Conservation (phyloP, 1,140 invertebrate species). For the Penaeus chinensis region DNA sequence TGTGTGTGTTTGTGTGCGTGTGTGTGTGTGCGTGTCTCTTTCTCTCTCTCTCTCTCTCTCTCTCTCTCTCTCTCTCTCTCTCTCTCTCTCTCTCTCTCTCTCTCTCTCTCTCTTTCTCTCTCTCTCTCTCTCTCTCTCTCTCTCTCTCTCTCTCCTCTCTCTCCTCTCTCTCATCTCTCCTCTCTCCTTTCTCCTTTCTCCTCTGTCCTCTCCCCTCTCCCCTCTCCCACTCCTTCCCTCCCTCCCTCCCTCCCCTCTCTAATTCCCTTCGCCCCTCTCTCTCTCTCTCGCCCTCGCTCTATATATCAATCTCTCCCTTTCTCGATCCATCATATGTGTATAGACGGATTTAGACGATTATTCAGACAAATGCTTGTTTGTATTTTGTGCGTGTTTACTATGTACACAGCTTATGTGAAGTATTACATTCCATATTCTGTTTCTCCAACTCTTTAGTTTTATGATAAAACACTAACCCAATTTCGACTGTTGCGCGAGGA, state of each 20-base stretch:
- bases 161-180: background rate
- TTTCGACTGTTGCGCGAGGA: too few relatives aligned
- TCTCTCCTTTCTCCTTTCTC: background rate
- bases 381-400: too few relatives aligned
- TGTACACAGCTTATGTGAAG: too few relatives aligned
- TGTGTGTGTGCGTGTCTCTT: too few relatives aligned
- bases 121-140: background rate
- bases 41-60: too few relatives aligned
- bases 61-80: background rate
- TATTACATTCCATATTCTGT: too few relatives aligned
- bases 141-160: background rate
- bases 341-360: background rate
- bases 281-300: background rate
- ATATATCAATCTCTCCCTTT: background rate
- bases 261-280: background rate
- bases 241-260: background rate
- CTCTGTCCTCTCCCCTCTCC: background rate
- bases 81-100: background rate
- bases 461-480: too few relatives aligned
- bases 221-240: conserved; percentile 4
- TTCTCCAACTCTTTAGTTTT: too few relatives aligned
- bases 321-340: background rate
- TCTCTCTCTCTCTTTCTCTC: background rate
- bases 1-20: too few relatives aligned
- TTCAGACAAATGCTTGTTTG: too few relatives aligned